These are phyloP conservation scores for Melolontha melolontha DNA, from an alignment of 2,888 invertebrate species.

Conservation along the genomic window DNA sequence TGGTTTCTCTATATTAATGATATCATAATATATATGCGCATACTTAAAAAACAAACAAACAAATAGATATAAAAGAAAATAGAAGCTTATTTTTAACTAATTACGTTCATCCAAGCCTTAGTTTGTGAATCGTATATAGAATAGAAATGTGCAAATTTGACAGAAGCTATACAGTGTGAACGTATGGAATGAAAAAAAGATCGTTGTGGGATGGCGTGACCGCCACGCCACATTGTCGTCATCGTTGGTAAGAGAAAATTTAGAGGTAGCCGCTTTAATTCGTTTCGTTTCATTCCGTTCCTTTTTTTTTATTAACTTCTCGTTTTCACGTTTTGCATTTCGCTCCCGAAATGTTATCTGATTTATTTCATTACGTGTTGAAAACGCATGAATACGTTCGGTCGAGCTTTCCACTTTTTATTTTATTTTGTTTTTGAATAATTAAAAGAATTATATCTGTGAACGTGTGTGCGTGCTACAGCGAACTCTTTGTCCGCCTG, in stretches of 20 bases:
- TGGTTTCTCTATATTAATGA: too few relatives aligned
- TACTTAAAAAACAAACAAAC: too few relatives aligned
- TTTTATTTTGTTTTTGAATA: slow-evolving; percentile 34
- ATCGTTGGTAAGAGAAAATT: slow-evolving; percentile 6
- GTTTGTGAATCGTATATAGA: too few relatives aligned
- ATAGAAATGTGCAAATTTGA: too few relatives aligned
- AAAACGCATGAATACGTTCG: slow-evolving; percentile 42
- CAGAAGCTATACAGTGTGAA: too few relatives aligned
- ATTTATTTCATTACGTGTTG: slow-evolving; percentile 52
- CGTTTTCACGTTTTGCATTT: slow-evolving; percentile 39
- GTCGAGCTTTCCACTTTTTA: slow-evolving; percentile 12
- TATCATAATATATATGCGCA: too few relatives aligned
- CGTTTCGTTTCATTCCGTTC: slow-evolving; percentile 10
- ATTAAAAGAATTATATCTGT: slow-evolving; percentile 32
- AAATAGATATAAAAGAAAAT: too few relatives aligned
- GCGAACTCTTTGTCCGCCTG: not conserved
- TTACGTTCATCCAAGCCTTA: too few relatives aligned
- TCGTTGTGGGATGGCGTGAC: too few relatives aligned
- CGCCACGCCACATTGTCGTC: too few relatives aligned
- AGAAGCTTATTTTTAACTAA: too few relatives aligned
- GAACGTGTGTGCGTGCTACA: not conserved
- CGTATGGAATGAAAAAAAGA: too few relatives aligned
- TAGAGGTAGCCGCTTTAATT: slow-evolving; percentile 25
- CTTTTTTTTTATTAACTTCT: slow-evolving; percentile 32
- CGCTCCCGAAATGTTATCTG: slow-evolving; percentile 47